Percentiles rank a stretch among this genome's conserved stretches.
These are phyloP conservation scores for Tholera decimalis DNA, from an alignment of 2,888 invertebrate genomes.

Conservation along the genomic window DNA sequence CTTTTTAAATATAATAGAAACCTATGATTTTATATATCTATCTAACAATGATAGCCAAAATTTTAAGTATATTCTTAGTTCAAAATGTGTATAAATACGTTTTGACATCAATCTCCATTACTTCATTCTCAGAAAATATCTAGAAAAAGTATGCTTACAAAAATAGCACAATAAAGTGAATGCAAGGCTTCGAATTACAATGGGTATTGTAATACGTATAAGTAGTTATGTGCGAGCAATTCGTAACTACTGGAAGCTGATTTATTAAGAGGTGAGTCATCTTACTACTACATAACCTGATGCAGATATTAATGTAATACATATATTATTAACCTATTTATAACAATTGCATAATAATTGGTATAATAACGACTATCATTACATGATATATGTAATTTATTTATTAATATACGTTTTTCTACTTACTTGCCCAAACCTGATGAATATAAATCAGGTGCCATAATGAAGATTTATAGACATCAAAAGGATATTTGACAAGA, in stretches of 20 bases:
- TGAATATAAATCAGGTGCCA: conserved; percentile 78
- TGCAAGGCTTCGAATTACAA: conserved; percentile 30
- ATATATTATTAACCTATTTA: conserved; percentile 1
- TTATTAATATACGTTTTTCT: background rate
- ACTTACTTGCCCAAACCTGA: conserved; percentile 81
- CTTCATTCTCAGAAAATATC: conserved; percentile 14
- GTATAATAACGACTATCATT: conserved; percentile 6
- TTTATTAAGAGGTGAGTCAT: conserved; percentile 30
- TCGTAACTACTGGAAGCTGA: conserved; percentile 23
- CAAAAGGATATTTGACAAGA: conserved; percentile 76
- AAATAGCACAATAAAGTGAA: conserved; percentile 21
- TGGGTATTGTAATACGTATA: conserved; percentile 23
- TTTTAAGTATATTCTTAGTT: background rate
- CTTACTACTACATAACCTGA: too few species aligned
- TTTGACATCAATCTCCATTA: background rate
- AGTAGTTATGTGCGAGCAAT: conserved; percentile 24
- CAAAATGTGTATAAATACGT: background rate
- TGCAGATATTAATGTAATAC: conserved; percentile 1
- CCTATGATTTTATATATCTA: background rate
- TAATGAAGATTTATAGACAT: conserved; percentile 66
- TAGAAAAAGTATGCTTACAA: conserved; percentile 18
- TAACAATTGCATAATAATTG: conserved; percentile 16
- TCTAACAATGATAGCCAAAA: too few species aligned
- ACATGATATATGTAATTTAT: background rate
- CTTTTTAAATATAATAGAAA: background rate